Percentiles rank a stretch among this genome's conserved stretches.
Conservation (phyloP, 2,797 vertebrate genomes). For the Thaleichthys pacificus region DNA sequence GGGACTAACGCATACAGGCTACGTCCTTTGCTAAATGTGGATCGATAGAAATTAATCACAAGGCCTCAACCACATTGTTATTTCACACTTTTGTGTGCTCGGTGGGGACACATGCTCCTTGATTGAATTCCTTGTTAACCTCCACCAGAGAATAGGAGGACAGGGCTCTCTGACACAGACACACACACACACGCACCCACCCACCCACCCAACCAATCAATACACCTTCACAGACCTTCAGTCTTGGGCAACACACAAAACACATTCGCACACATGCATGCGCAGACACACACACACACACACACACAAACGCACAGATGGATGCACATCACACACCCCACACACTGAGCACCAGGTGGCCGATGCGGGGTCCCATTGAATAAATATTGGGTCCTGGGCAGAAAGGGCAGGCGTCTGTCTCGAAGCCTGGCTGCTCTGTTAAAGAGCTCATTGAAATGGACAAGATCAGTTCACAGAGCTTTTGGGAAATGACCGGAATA, state of each 20-base stretch:
- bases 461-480: conserved; percentile 18
- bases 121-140: conserved; percentile 27
- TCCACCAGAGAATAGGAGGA: neutral
- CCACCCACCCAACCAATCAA: conserved; percentile 3
- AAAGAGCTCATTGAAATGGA: conserved; percentile 28
- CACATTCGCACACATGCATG: neutral
- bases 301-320: conserved; percentile 5
- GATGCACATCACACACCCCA: neutral
- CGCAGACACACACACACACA: neutral
- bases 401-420: conserved; percentile 27
- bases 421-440: conserved; percentile 13
- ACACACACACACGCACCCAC: neutral
- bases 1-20: neutral
- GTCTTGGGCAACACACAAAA: neutral
- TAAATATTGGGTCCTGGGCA: conserved; percentile 24
- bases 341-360: conserved; percentile 22
- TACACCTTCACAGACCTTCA: conserved; percentile 4
- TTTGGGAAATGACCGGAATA: conserved; percentile 24
- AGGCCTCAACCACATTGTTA: conserved; percentile 1
- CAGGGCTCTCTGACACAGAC: neutral
- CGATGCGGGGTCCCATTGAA: conserved; percentile 15
- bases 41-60: conserved; percentile 30
- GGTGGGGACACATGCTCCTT: neutral
- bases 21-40: conserved; percentile 7
- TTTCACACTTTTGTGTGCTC: conserved; percentile 15